Evolutionary conservation across 1,140 invertebrate species (phyloP).

Genomic region (Charaxes varanes): DNA sequence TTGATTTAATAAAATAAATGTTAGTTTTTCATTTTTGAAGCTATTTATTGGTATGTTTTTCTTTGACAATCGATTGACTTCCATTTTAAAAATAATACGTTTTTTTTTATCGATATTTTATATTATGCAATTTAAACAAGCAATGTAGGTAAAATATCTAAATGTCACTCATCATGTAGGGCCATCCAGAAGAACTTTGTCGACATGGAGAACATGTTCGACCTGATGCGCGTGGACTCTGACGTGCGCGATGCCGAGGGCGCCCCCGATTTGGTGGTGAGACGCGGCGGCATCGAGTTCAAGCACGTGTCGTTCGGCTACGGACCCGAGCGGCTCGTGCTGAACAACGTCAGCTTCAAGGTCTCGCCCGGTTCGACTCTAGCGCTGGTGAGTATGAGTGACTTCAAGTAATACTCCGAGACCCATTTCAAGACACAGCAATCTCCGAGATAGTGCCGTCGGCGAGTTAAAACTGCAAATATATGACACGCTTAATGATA

Average conservation of each 20-base stretch:
- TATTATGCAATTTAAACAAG: neutral
- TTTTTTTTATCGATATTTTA: no score
- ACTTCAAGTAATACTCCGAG: no score
- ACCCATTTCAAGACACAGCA: no score
- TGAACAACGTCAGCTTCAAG: slow-evolving; percentile 90
- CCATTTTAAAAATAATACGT: no score
- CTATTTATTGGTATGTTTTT: no score
- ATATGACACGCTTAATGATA: no score
- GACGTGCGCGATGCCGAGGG: slow-evolving; percentile 90
- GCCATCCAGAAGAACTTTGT: slow-evolving; percentile 98
- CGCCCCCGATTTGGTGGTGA: slow-evolving; percentile 82
- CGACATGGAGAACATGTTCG: slow-evolving; percentile 99
- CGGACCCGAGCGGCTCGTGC: slow-evolving; percentile 84
- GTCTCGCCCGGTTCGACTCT: slow-evolving; percentile 93
- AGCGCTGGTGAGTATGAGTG: slow-evolving; percentile 89
- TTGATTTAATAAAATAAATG: no score
- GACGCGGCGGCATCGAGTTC: slow-evolving; percentile 90
- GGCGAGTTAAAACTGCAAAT: no score
- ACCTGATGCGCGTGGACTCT: slow-evolving; percentile 88
- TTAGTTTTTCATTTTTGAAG: no score
- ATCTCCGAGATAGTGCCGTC: no score
- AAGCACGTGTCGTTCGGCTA: slow-evolving; percentile 93
- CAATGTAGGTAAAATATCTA: neutral
- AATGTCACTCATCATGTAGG: slow-evolving; percentile 71
- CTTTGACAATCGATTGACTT: no score